Base-by-base conservation (phyloP, 1,140 invertebrate species). In the Pseudomyrmex flavicornis region DNA sequence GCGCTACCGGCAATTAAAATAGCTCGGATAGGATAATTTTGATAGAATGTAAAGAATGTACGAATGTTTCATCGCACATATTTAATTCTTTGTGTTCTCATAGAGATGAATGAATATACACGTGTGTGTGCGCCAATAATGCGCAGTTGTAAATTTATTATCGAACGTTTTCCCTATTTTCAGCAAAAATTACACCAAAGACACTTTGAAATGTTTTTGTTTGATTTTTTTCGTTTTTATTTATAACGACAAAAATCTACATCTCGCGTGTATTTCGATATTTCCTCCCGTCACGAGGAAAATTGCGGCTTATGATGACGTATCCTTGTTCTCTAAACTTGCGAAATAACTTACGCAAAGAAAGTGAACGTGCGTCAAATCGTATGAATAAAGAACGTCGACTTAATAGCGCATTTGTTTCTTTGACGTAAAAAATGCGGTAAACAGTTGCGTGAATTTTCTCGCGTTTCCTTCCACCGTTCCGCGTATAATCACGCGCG, bases 21-120 rank as follows among this genome's bases (percentile, higher is more conserved):
- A 80, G 65, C 70, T 35, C 35, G 35, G 35, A 35, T 35, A 35
- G 35, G 35, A 35, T 35, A 35, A 59, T 72, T 35, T 59, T 44
- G 66, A 80, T 80, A 80, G 54, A 44, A 68, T 54, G 22, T 72
- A 80, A 80, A 70, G 54, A 80, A 80, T 80, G 76, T 72, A 79
- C 35, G 59, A 26, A 46, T 22, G 66, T 80, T 80, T 48, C 20
- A 80, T 61, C 72, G 76, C 22, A 35, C 35, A 80, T 70, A 80
- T 80, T 80, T 80, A 80, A 70, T 61, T 62, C 54, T 48, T 80
- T 22, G 22, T 35, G 58, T 44, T 68, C 63, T 68, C 65, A 13
- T 48, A 15, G 9, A 59, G 46, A 12, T 80, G 69, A 80, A 80
- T 61, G 76, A 12, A 46, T 70, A 59, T 17, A 59, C 56, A 13